These are phyloP conservation scores for Aleiodes sp. DNA, from an alignment of 1,140 invertebrate species.

Conservation along the genomic window DNA sequence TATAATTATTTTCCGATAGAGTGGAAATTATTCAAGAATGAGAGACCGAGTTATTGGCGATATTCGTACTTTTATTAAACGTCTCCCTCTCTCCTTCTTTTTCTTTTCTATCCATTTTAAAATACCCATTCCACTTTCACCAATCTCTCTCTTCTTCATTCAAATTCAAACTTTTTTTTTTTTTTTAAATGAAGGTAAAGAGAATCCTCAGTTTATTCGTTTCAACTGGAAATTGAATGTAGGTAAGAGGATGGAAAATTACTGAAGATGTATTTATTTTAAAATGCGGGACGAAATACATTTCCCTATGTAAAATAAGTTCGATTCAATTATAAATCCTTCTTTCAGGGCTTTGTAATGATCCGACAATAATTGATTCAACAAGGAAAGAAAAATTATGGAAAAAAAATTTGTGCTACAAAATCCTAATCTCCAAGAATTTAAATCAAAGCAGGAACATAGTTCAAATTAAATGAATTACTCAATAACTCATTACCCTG, in stretches of 20 bases:
- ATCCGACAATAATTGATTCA: too few species aligned
- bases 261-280: too few species aligned
- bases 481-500: too few species aligned
- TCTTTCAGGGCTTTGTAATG: too few species aligned
- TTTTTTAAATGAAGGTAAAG: neutral
- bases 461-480: too few species aligned
- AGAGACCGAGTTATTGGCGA: constrained; percentile 63
- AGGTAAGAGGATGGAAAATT: constrained; percentile 18
- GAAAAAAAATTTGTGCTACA: too few species aligned
- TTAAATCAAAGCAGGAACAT: too few species aligned
- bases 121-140: neutral
- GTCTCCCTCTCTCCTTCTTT: constrained; percentile 45
- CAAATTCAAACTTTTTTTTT: too few species aligned
- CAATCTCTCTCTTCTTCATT: constrained; percentile 19
- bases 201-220: constrained; percentile 3
- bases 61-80: constrained; percentile 68
- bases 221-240: constrained; percentile 13
- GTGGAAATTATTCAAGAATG: constrained; percentile 65
- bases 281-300: neutral
- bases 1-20: constrained; percentile 68
- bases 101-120: constrained; percentile 24
- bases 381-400: too few species aligned
- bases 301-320: neutral
- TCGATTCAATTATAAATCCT: neutral
- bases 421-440: too few species aligned